Percentiles rank a stretch among this genome's conserved stretches.
These are phyloP conservation scores for Macrophya alboannulata DNA, from an alignment of 2,888 invertebrate species.

Conservation along the genomic window DNA sequence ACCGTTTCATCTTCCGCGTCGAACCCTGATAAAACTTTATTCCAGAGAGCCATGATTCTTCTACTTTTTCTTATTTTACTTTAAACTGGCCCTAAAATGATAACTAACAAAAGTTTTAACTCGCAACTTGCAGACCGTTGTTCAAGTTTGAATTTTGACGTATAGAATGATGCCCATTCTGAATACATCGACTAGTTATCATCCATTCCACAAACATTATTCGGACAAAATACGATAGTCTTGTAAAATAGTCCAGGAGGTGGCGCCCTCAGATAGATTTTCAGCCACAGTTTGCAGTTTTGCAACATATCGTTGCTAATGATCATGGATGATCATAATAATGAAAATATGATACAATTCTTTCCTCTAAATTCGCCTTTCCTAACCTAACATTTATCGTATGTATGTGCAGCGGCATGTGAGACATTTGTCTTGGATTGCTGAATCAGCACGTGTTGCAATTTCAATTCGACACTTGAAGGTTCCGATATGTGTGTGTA, in stretches of 20 bases:
- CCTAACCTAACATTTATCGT: background rate
- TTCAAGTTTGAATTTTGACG: slow-evolving; percentile 38
- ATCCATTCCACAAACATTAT: background rate
- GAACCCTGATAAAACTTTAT: slow-evolving; percentile 79
- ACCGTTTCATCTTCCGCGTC: slow-evolving; percentile 81
- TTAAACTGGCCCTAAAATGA: background rate
- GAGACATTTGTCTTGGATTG: background rate
- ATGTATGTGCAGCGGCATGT: background rate
- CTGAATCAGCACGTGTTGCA: background rate
- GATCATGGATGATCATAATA: background rate
- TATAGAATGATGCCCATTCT: background rate
- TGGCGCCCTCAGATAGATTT: background rate
- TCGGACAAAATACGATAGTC: background rate
- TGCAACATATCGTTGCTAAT: background rate
- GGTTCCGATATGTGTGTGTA: background rate
- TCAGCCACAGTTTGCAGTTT: no score
- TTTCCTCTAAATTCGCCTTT: background rate
- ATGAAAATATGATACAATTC: background rate
- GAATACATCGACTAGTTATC: background rate
- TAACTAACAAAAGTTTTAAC: background rate
- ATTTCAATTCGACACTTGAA: background rate
- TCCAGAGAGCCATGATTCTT: slow-evolving; percentile 74
- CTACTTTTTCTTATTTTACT: background rate
- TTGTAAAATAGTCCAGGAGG: background rate
- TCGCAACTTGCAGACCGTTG: slow-evolving; percentile 27